Base-by-base conservation (phyloP, 2,888 invertebrate genomes). In the Drosophila tanythrix region DNA sequence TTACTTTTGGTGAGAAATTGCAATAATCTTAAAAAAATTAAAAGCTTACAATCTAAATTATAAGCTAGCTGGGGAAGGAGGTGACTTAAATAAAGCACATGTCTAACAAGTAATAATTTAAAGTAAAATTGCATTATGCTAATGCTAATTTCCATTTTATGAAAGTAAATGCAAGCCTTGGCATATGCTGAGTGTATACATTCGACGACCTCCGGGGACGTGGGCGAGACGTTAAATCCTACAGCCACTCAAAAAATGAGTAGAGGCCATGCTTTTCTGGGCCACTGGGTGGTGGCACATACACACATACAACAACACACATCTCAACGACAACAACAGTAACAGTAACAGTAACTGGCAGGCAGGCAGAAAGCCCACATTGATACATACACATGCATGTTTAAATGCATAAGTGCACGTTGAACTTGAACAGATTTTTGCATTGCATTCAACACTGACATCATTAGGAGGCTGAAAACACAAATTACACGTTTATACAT, bases 381-480 rank as follows among this genome's bases (percentile, higher is more conserved):
- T 27, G 35, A 51, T 18, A 15, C 7, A 27, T 31, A 27, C 6
- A 53, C 10, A 52, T 15, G 38, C 25, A 56, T 38, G 11, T 27
- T 38, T 38, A 55, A 25, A 15, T 25, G 15, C 25, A 46, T 6
- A 79, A 89, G 79, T 86, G 88, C 87, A 79, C 62, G 84, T 85
- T 90, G 88, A 90, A 88, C 88, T 88, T 88, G 90, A 80, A 62
- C 29, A 71, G 60, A 53, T 70, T 73, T 73, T 58, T 64, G 55
- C 68, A 62, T 52, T 60, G 58, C 64, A 43, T 29, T 60, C 40
- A 52, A 53, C 62, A 58, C 65, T 77, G 79, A 71, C 79, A 79
- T 74, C 74, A 79, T 57, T 35, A 62, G 56, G 46, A 53, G 36
- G 13, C 40, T 27, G 33, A 52, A 31, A 58, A n/a, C 29, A n/a